Percentiles rank a stretch among this genome's conserved stretches.
These are phyloP conservation scores for Drosophila arawakana DNA, from an alignment of 1,140 invertebrate genomes.

Conservation along the genomic window DNA sequence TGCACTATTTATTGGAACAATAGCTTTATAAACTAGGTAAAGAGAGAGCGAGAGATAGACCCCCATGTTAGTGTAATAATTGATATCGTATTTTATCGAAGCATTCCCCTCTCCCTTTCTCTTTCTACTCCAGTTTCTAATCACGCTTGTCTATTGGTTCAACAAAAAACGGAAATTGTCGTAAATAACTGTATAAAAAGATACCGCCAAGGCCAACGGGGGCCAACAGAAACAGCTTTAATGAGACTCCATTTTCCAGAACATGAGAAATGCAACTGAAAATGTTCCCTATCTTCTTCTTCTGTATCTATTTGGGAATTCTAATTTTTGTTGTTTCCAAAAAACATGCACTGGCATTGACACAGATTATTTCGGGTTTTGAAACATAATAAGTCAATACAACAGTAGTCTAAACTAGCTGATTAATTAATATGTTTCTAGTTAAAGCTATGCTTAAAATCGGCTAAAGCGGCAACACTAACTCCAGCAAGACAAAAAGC, in stretches of 20 bases:
- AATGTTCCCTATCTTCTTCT: neutral
- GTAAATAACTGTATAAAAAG: constrained; percentile 34
- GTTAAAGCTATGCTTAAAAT: too few species aligned
- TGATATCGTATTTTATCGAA: constrained; percentile 1
- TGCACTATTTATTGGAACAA: too few species aligned
- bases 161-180: constrained; percentile 46
- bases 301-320: neutral
- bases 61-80: constrained; percentile 18
- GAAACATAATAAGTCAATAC: too few species aligned
- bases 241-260: neutral
- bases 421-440: too few species aligned
- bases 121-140: constrained; percentile 8
- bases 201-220: constrained; percentile 32
- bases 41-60: neutral
- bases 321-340: too few species aligned
- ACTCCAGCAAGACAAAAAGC: too few species aligned
- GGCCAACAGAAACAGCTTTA: neutral
- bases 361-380: too few species aligned
- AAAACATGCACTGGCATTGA: too few species aligned
- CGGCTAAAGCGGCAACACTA: too few species aligned
- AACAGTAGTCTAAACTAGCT: too few species aligned
- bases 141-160: constrained; percentile 33
- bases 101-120: neutral
- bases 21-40: too few species aligned
- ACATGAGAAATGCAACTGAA: neutral